Percentiles rank a stretch among this genome's conserved stretches.
Evolutionary conservation across 1,140 invertebrate species (phyloP).

Genomic region (Brachionus rubens): DNA sequence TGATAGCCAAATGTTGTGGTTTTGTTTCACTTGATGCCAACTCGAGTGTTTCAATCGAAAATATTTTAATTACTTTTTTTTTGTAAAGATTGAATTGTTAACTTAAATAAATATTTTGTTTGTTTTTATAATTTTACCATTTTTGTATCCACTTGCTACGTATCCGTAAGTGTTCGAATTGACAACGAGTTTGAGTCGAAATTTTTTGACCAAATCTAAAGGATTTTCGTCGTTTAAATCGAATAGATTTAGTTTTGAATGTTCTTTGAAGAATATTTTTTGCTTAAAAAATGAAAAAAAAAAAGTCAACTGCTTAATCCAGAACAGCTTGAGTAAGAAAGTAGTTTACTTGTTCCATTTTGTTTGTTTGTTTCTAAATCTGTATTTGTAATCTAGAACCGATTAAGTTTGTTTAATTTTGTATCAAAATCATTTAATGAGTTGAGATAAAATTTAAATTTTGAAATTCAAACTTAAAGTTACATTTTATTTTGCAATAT

Average conservation of each 20-base stretch:
- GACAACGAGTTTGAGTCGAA: background rate
- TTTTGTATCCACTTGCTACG: background rate
- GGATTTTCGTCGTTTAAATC: background rate
- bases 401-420: too few relatives aligned
- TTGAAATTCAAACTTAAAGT: too few relatives aligned
- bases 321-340: background rate
- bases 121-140: background rate
- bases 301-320: background rate
- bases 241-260: conserved; percentile 9
- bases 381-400: too few relatives aligned
- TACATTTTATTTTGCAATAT: too few relatives aligned
- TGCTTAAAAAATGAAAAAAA: background rate
- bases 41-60: background rate
- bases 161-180: conserved; percentile 3
- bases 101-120: background rate
- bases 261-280: conserved; percentile 27
- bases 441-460: too few relatives aligned
- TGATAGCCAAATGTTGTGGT: background rate
- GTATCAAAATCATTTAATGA: too few relatives aligned
- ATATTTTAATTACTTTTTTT: conserved; percentile 41
- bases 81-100: background rate
- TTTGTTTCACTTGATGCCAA: background rate
- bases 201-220: background rate
- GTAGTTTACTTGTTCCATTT: conserved; percentile 19
- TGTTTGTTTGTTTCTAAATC: background rate